Percentiles rank a stretch among this genome's conserved stretches.
Evolutionary conservation across 2,888 invertebrate genomes (phyloP).

Genomic region (Nycteola revayana): DNA sequence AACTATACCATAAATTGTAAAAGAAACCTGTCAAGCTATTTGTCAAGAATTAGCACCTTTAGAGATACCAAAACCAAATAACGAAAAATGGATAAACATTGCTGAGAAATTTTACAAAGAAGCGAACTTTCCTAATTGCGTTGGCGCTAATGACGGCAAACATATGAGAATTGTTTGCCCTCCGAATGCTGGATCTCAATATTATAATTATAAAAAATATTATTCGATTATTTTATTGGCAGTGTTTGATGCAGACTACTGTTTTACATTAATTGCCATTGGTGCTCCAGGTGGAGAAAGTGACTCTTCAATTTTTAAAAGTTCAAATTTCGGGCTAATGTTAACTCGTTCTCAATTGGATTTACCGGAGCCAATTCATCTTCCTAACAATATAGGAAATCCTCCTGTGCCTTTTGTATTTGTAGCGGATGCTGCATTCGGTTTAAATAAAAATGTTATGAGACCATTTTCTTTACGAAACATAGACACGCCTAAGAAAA

Average conservation of each 20-base stretch:
- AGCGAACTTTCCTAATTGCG: constrained; percentile 36
- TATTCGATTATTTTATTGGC: constrained; percentile 40
- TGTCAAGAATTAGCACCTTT: constrained; percentile 5
- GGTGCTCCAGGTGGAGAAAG: constrained; percentile 31
- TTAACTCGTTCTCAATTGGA: constrained; percentile 7
- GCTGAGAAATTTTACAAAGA: constrained; percentile 28
- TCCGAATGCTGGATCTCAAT: constrained; percentile 27
- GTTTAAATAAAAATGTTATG: too few species aligned
- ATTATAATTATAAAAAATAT: constrained; percentile 31
- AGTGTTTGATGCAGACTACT: constrained; percentile 37
- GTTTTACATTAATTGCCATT: constrained; percentile 38
- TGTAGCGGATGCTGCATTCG: too few species aligned
- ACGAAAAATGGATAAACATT: constrained; percentile 28
- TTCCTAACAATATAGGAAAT: constrained; percentile 8
- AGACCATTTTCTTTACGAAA: too few species aligned
- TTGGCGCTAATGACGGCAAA: constrained; percentile 34
- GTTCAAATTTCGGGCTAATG: constrained; percentile 11
- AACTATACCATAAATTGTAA: constrained; percentile 5
- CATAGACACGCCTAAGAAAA: constrained; percentile 1
- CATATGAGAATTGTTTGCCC: constrained; percentile 26
- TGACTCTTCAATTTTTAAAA: constrained; percentile 23
- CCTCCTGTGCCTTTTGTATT: too few species aligned
- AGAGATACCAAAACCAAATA: constrained; percentile 5
- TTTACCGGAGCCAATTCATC: constrained; percentile 4
- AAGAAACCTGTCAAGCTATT: constrained; percentile 6